phyloP scores from a whole-genome alignment of 2,797 vertebrate species.

The Macroramphosus scolopax region DNA sequence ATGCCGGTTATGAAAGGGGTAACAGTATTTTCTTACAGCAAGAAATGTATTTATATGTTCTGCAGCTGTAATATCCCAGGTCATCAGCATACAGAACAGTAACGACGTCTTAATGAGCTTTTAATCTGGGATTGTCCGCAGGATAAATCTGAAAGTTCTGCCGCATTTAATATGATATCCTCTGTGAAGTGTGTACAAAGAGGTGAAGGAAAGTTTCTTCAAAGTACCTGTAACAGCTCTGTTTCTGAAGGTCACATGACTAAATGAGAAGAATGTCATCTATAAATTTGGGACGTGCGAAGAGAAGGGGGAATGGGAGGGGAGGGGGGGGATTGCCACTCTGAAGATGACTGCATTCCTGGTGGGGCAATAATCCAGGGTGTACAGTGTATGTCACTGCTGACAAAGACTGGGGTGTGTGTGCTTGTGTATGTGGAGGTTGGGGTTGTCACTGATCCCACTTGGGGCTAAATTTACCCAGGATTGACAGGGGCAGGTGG shows the following conservation, averaged over 20 bases:
- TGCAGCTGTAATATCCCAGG: constrained; percentile 13
- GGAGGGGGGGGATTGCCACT: constrained; percentile 71
- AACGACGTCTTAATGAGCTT: constrained; percentile 20
- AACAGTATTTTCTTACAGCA: constrained; percentile 36
- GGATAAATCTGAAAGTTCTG: too few relatives aligned
- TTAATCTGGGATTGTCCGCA: constrained; percentile 6
- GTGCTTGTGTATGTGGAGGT: constrained; percentile 22
- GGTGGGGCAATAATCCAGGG: constrained; percentile 57
- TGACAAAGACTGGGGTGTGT: constrained; percentile 54
- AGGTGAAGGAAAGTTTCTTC: constrained; percentile 10
- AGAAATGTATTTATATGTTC: constrained; percentile 37
- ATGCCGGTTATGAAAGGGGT: constrained; percentile 39
- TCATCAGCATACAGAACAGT: constrained; percentile 35
- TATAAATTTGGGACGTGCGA: constrained; percentile 26
- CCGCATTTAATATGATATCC: too few relatives aligned
- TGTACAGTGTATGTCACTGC: constrained; percentile 48
- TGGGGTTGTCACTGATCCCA: constrained; percentile 58
- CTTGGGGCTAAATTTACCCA: constrained; percentile 89
- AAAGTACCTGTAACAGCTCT: constrained; percentile 12
- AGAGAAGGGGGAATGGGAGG: constrained; percentile 11
- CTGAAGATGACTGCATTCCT: constrained; percentile 74
- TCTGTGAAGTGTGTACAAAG: constrained; percentile 6
- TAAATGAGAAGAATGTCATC: constrained; percentile 26
- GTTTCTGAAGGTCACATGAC: constrained; percentile 4
- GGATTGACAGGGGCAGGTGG: constrained; percentile 93